phyloP scores from a whole-genome alignment of 2,888 invertebrate species.

The Automeris io region DNA sequence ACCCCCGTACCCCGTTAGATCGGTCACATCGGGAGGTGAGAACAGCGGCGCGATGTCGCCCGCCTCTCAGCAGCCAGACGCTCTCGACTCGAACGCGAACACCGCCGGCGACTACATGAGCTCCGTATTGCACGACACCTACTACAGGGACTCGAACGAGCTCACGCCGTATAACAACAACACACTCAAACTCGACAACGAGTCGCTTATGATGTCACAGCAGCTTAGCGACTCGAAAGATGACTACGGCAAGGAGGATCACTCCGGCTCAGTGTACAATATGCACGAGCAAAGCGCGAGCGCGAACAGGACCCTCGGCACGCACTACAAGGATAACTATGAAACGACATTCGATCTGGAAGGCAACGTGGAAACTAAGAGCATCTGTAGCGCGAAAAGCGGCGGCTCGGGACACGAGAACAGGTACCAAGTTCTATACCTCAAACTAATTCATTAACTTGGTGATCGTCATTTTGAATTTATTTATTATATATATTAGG shows the following conservation, averaged over 20 bases:
- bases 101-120: constrained; percentile 51
- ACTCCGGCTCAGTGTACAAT: constrained; percentile 51
- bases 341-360: constrained; percentile 94
- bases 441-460: constrained; percentile 16
- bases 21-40: constrained; percentile 60
- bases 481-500: no score
- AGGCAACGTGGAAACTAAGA: constrained; percentile 94
- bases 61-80: constrained; percentile 47
- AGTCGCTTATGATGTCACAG: constrained; percentile 63
- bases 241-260: constrained; percentile 54
- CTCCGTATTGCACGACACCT: constrained; percentile 79
- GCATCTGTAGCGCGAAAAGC: constrained; percentile 88
- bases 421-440: constrained; percentile 76
- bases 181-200: constrained; percentile 67
- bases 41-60: constrained; percentile 68
- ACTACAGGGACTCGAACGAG: constrained; percentile 56
- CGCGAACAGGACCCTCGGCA: constrained; percentile 44
- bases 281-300: constrained; percentile 50
- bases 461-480: no score
- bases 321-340: constrained; percentile 83
- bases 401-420: constrained; percentile 87
- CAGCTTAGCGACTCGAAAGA: constrained; percentile 60
- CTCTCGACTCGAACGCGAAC: constrained; percentile 49
- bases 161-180: constrained; percentile 63
- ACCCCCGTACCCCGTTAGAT: constrained; percentile 64